These are phyloP conservation scores for Bubalus kerabau DNA, from an alignment of 2,113 vertebrate genomes.

Conservation along the genomic window DNA sequence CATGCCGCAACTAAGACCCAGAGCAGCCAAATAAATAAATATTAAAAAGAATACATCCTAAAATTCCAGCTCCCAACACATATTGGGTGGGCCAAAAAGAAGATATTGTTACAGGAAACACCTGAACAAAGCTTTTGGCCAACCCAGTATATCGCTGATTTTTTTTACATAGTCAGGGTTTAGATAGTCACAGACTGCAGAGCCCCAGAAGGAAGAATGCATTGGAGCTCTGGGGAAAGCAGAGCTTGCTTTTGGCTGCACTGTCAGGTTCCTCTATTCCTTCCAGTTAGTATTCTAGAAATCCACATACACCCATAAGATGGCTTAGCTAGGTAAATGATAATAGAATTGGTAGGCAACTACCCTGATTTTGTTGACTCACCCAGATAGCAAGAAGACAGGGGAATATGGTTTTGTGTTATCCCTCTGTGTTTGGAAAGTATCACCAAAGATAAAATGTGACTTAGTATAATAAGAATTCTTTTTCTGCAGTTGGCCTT, in stretches of 20 bases:
- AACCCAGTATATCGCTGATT: not conserved
- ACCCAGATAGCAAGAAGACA: not conserved
- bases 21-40: not conserved
- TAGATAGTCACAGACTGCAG: not conserved
- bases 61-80: not conserved
- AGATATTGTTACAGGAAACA: not conserved
- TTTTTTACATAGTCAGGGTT: not conserved
- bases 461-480: not conserved
- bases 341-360: not conserved
- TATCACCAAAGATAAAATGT: not conserved
- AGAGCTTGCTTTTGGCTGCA: not conserved
- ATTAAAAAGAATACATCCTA: not conserved
- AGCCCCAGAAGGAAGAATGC: not conserved
- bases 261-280: not conserved
- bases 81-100: not conserved
- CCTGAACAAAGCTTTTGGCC: not conserved
- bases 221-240: not conserved
- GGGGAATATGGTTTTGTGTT: not conserved
- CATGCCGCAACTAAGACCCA: not conserved
- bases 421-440: not conserved
- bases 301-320: not conserved
- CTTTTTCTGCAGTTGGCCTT: not conserved
- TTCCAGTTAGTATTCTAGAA: not conserved
- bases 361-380: not conserved
- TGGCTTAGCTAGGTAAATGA: not conserved